phyloP scores from a whole-genome alignment of 1,140 invertebrate species.

The Heliconius hermathena region DNA sequence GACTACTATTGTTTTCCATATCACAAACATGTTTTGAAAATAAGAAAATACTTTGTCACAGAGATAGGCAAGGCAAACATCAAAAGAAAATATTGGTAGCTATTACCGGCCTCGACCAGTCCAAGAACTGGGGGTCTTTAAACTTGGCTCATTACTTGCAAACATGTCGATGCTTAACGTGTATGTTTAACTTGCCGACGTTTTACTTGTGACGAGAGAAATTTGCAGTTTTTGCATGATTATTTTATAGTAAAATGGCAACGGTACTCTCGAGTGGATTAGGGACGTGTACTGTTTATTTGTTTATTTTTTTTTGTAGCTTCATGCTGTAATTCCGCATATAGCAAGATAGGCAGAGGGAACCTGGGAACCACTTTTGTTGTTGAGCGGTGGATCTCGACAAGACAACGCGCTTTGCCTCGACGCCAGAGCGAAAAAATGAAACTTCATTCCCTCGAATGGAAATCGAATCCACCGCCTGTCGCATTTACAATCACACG shows the following conservation, averaged over 20 bases:
- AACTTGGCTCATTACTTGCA: constrained; percentile 42
- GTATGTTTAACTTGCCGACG: constrained; percentile 13
- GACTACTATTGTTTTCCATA: constrained; percentile 61
- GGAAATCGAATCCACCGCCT: too few relatives aligned
- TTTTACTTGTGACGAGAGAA: constrained; percentile 20
- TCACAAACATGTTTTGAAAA: constrained; percentile 47
- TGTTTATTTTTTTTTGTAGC: neutral
- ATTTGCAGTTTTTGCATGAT: constrained; percentile 15
- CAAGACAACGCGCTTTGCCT: too few relatives aligned
- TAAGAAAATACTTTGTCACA: constrained; percentile 57
- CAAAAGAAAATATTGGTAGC: constrained; percentile 51
- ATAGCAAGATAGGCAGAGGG: too few relatives aligned
- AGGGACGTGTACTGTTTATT: neutral
- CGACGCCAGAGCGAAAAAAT: too few relatives aligned
- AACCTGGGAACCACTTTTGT: too few relatives aligned
- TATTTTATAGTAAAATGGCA: constrained; percentile 18
- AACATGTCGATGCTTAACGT: constrained; percentile 26
- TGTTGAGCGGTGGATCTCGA: too few relatives aligned
- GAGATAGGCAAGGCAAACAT: constrained; percentile 52
- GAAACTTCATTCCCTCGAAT: too few relatives aligned
- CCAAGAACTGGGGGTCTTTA: constrained; percentile 40
- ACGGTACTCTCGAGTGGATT: neutral
- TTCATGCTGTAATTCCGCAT: too few relatives aligned
- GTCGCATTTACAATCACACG: too few relatives aligned
- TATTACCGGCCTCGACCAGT: constrained; percentile 48